These are phyloP conservation scores for Micrastur ruficollis DNA, from an alignment of 2,797 vertebrate genomes.

Conservation along the genomic window DNA sequence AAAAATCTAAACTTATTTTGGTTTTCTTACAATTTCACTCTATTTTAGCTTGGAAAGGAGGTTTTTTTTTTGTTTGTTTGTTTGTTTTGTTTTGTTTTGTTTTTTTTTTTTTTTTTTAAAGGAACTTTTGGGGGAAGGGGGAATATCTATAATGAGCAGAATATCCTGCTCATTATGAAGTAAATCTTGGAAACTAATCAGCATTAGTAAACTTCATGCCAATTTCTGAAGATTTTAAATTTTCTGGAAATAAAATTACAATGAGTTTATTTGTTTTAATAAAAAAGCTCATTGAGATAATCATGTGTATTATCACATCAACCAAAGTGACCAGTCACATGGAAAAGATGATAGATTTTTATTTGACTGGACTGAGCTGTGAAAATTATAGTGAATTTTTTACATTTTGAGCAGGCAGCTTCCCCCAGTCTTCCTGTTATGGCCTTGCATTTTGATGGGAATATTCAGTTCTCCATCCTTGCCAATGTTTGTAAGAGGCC, in stretches of 20 bases:
- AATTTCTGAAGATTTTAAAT: not conserved
- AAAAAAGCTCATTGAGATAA: not conserved
- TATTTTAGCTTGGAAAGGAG: not conserved
- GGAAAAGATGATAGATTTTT: not conserved
- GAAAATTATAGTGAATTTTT: not conserved
- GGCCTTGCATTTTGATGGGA: not conserved
- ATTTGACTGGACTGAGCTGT: not conserved
- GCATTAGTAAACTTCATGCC: not conserved
- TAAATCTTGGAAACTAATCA: not conserved
- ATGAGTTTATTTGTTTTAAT: not conserved
- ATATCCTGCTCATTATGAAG: not conserved
- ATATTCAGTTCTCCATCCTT: not conserved
- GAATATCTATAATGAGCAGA: not conserved
- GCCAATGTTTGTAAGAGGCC: not conserved
- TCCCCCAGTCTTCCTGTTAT: not conserved
- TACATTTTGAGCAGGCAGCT: not conserved
- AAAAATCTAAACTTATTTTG: not conserved
- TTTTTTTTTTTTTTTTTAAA: not conserved
- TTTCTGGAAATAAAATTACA: not conserved
- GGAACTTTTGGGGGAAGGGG: fast-evolving
- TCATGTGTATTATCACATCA: not conserved
- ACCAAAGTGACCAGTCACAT: not conserved
- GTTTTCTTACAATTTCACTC: not conserved
- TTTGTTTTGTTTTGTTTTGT: too few relatives aligned
- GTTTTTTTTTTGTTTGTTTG: not conserved